Conservation (phyloP, 2,888 invertebrate species). For the Subacronicta megacephala region DNA sequence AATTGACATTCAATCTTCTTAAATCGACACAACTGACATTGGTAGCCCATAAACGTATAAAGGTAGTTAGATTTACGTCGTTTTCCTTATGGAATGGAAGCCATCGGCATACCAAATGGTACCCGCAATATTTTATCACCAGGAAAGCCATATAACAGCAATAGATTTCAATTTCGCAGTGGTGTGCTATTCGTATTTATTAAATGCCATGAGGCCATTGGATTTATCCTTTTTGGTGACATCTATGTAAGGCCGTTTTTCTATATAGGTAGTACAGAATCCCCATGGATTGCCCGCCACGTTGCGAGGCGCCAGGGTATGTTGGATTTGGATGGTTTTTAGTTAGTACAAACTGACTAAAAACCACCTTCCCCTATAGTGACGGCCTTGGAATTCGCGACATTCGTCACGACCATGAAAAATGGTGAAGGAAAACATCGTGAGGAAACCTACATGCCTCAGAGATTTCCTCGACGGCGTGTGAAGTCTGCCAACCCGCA, state of each 20-base stretch:
- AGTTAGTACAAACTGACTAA: too few relatives aligned
- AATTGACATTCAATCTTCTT: background rate
- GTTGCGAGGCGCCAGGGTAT: too few relatives aligned
- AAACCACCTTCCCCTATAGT: too few relatives aligned
- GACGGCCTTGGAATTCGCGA: too few relatives aligned
- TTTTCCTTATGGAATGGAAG: conserved; percentile 12
- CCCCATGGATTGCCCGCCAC: too few relatives aligned
- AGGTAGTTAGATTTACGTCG: conserved; percentile 1
- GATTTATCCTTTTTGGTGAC: conserved; percentile 25
- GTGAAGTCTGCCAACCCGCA: too few relatives aligned
- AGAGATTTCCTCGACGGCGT: too few relatives aligned
- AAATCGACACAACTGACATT: conserved; percentile 4
- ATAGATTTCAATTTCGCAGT: conserved; percentile 39
- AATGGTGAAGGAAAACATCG: too few relatives aligned
- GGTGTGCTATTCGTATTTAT: conserved; percentile 40
- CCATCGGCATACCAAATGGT: conserved; percentile 14
- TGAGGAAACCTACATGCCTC: too few relatives aligned
- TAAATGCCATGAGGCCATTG: conserved; percentile 16
- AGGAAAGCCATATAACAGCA: conserved; percentile 16
- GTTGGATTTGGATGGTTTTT: too few relatives aligned
- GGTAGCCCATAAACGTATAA: conserved; percentile 7
- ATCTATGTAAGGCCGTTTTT: background rate
- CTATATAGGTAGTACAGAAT: too few relatives aligned
- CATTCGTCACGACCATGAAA: too few relatives aligned
- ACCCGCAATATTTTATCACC: conserved; percentile 29